Base-by-base conservation (phyloP, 2,797 vertebrate species). In the Otus scops region DNA sequence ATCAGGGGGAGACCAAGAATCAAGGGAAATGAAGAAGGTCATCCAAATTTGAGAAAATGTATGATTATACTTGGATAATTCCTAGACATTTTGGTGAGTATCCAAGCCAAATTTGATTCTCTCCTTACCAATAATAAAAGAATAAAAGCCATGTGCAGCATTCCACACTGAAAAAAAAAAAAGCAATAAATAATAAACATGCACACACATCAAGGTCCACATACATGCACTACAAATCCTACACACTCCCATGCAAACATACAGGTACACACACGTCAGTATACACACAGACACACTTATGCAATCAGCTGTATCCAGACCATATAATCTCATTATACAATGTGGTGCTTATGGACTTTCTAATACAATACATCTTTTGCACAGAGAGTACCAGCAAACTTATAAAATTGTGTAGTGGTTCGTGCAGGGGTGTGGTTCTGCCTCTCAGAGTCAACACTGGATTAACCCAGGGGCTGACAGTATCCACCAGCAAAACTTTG, bases 331-430 rank as follows among this genome's bases (percentile, higher is more conserved):
- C 54, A 45, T 65, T 17, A 34, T 0, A 8, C 20, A 36, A 20
- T 53, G 13, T 0, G 8, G 8, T 22, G 7, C 2, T 76, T 15
- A 39, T 0, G 3, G 61, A 43, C 59, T 53, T 94, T 17, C 45
- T 21, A 13, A 18, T 5, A 18, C 0, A 13, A 18, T 5, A 18
- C 0, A 4, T 15, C 45, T 63, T 41, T 76, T 27, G 20, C 3
- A 28, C 13, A 22, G 28, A 24, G 10, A 87, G n/a, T 4, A 48
- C 32, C 22, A 69, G 41, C 30, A 38, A 65, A 3, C 41, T 57
- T 34, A 26, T 3, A 3, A 32, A 47, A 32, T 36, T 69, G n/a
- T 54, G 30, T 28, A 30, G 59, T 5, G 41, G 27, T 13, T 23
- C 1, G 5, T 27, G 56, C 17, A 45, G 50, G 51, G 10, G 38